Conservation (phyloP, 2,797 vertebrate genomes). For the Clarias platycephalus region DNA sequence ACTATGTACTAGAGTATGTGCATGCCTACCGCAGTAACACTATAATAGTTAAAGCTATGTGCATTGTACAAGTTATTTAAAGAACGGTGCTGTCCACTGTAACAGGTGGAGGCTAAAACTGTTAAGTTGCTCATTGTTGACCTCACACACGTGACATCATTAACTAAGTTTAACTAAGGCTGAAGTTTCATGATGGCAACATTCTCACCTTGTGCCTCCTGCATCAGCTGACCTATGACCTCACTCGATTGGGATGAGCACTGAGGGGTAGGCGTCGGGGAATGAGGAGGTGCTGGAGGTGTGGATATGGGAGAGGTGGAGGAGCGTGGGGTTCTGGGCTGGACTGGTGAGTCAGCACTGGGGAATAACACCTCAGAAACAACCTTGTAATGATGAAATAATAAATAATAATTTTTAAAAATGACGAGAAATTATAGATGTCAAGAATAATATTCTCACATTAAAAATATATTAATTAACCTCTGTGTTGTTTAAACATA, state of each 20-base stretch:
- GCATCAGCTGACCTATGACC: conserved; percentile 76
- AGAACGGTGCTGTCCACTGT: not conserved
- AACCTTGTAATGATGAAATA: conserved; percentile 62
- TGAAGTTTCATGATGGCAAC: not conserved
- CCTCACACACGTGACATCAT: conserved; percentile 2
- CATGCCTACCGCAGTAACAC: not conserved
- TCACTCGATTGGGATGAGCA: conserved; percentile 60
- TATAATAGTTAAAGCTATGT: not conserved
- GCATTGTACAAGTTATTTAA: conserved; percentile 33
- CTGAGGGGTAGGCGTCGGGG: conserved; percentile 45
- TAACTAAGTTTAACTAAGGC: not conserved
- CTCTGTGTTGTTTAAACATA: not conserved
- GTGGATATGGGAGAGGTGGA: conserved; percentile 28
- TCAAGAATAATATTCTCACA: not conserved
- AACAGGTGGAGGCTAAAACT: conserved; percentile 17
- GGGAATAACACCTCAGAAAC: conserved; percentile 77
- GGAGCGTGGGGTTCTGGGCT: conserved; percentile 33
- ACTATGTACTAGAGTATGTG: not conserved
- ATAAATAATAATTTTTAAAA: not conserved
- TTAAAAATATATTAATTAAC: not conserved
- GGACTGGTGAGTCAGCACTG: conserved; percentile 53
- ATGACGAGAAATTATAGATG: not conserved
- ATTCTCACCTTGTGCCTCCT: conserved; percentile 75
- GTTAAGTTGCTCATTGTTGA: conserved; percentile 8
- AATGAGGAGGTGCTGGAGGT: conserved; percentile 49